Base-by-base conservation (phyloP, 2,888 invertebrate species). In the Lapara coniferarum region DNA sequence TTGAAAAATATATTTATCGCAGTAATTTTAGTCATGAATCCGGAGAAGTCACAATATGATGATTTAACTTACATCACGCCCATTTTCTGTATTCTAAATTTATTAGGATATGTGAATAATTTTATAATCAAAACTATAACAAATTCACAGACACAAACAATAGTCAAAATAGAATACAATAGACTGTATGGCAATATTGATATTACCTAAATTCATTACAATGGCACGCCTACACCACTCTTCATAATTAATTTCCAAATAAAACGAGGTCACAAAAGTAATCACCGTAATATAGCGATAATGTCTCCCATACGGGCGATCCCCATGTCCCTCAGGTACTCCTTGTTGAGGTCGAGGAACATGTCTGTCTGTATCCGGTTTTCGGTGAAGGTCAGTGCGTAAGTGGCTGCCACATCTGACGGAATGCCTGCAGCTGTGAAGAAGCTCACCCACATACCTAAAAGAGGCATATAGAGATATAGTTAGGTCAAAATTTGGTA, bases 261-360 rank as follows among this genome's bases (percentile, higher is more conserved):
- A 44, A 56, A 44, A 44, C 13, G n/a, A 44, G 55, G 10, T 37
- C 10, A 44, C 10, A 46, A 49, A 46, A 7, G 55, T 13, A 67
- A 12, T 67, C 57, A 96, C 96, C 95, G 95, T 88, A 94, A 95
- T 94, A 95, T 97, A 90, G 94, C 96, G 92, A 94, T 97, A 87
- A 89, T 96, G 88, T 94, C 97, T 81, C 89, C 95, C 95, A 95
- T 98, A 94, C 82, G 95, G 0, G 95, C 95, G 49, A 98, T 97
- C 0, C 97, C 98, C 98, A 98, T 98, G 77, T 98, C 98, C 69
- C 96, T 95, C 2, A 98, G 89, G 82, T 97, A 97, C 77, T 98
- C 98, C 80, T 98, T 98, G 77, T 96, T 97, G 14, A 98, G 91
- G 78, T 98, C 98, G 73, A 96, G 91, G 68, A 98, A 86, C 98